A percentile compares a stretch with the other conserved stretches of the same genome.
These are phyloP conservation scores for Limulus polyphemus DNA, from an alignment of 2,888 invertebrate genomes.

Conservation along the genomic window DNA sequence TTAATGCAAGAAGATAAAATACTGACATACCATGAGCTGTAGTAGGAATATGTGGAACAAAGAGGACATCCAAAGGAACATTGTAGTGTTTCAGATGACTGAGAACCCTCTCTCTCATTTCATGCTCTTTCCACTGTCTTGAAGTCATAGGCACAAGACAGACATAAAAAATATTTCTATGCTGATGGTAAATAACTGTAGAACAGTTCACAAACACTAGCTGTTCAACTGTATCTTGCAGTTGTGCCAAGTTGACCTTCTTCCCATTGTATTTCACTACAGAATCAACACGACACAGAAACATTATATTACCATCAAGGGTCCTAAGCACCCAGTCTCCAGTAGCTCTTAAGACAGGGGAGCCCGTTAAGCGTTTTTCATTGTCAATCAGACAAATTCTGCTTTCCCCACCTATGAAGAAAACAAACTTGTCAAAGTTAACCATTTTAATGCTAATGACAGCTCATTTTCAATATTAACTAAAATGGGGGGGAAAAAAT, in stretches of 20 bases:
- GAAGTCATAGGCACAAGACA: background rate
- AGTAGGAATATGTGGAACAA: constrained; percentile 31
- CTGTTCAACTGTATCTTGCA: background rate
- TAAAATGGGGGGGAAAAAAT: no score
- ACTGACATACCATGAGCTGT: constrained; percentile 33
- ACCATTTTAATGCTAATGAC: no score
- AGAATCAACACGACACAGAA: constrained; percentile 51
- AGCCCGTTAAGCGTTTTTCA: constrained; percentile 19
- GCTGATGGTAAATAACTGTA: background rate
- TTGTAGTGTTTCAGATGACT: background rate
- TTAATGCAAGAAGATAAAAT: background rate
- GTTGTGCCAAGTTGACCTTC: constrained; percentile 41
- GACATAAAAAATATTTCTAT: background rate
- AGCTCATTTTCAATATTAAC: no score
- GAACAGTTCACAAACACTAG: background rate
- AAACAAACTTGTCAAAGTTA: background rate
- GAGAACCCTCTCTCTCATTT: background rate
- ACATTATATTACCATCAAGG: constrained; percentile 28
- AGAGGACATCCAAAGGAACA: constrained; percentile 31
- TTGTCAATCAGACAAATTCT: constrained; percentile 33
- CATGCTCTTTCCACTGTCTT: background rate
- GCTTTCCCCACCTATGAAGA: constrained; percentile 28
- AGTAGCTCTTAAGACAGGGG: constrained; percentile 42
- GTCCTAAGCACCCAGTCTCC: constrained; percentile 54
- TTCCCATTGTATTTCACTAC: constrained; percentile 63